These are phyloP conservation scores for Dinothrombium tinctorium DNA, from an alignment of 1,140 invertebrate genomes.

Conservation along the genomic window DNA sequence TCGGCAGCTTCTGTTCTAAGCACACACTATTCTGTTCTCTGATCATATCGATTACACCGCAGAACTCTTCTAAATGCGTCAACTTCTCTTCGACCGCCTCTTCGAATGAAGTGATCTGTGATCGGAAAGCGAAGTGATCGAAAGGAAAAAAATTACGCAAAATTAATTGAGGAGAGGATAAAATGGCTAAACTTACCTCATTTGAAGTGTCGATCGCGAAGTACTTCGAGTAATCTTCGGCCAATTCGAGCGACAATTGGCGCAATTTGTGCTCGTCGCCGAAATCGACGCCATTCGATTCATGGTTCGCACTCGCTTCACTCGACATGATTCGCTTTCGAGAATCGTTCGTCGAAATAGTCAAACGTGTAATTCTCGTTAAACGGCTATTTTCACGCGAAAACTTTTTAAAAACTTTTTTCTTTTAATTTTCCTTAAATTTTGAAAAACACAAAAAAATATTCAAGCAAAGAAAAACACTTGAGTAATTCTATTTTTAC, in stretches of 20 bases:
- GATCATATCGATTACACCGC: slow-evolving; percentile 7
- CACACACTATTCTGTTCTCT: slow-evolving; percentile 2
- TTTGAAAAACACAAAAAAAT: too few relatives aligned
- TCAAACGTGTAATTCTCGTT: not conserved
- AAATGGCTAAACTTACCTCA: slow-evolving; percentile 2
- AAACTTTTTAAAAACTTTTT: too few relatives aligned
- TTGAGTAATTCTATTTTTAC: too few relatives aligned
- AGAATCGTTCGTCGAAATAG: not conserved
- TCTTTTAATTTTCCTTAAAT: too few relatives aligned
- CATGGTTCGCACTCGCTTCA: not conserved
- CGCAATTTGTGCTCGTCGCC: too few relatives aligned
- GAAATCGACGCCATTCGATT: not conserved
- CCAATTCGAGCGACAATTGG: too few relatives aligned
- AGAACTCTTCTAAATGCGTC: slow-evolving; percentile 12
- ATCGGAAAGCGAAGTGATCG: not conserved
- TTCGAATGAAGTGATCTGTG: slow-evolving; percentile 5
- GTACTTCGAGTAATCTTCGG: slow-evolving; percentile 9
- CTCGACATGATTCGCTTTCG: not conserved
- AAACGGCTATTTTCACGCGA: not conserved
- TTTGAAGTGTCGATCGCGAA: slow-evolving; percentile 3
- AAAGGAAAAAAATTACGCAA: not conserved
- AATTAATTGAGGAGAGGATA: not conserved
- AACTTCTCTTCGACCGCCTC: slow-evolving; percentile 10
- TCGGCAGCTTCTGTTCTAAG: not conserved
- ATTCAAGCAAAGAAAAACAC: too few relatives aligned